Conservation (phyloP, 2,113 vertebrate species). For the Sander lucioperca region DNA sequence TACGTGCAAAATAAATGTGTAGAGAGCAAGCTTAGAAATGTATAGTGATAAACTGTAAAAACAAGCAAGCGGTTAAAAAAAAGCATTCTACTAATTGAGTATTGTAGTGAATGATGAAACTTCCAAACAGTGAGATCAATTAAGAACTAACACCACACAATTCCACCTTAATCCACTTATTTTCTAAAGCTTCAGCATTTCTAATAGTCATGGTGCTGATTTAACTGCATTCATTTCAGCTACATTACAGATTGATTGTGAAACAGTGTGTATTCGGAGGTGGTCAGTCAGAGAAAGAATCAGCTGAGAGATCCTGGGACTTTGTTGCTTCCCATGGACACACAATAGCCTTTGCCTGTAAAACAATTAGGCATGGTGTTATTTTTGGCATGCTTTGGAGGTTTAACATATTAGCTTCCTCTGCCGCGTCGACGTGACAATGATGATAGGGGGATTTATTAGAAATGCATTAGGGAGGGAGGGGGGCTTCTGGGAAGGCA, state of each 20-base stretch:
- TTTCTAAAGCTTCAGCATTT: neutral
- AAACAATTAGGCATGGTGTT: slow-evolving; percentile 79
- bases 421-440: slow-evolving; percentile 67
- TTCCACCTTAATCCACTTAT: neutral
- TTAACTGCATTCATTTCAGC: neutral
- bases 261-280: neutral
- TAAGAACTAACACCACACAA: slow-evolving; percentile 1
- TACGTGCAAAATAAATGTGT: slow-evolving; percentile 14
- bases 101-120: slow-evolving; percentile 36
- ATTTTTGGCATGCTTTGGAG: slow-evolving; percentile 80
- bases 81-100: slow-evolving; percentile 29
- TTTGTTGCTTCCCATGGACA: slow-evolving; percentile 75
- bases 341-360: slow-evolving; percentile 81
- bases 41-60: slow-evolving; percentile 15
- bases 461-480: slow-evolving; percentile 63
- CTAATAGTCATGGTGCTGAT: neutral
- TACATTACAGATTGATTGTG: neutral
- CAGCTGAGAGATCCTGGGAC: slow-evolving; percentile 73
- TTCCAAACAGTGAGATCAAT: slow-evolving; percentile 5
- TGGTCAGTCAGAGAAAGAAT: slow-evolving; percentile 43
- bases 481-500: slow-evolving; percentile 63
- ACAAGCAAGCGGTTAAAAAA: slow-evolving; percentile 21
- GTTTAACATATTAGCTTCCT: slow-evolving; percentile 77
- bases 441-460: slow-evolving; percentile 77
- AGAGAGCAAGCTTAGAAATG: slow-evolving; percentile 13